Evolutionary conservation across 2,888 invertebrate species (phyloP).

Genomic region (Nemotelus pantherinus): DNA sequence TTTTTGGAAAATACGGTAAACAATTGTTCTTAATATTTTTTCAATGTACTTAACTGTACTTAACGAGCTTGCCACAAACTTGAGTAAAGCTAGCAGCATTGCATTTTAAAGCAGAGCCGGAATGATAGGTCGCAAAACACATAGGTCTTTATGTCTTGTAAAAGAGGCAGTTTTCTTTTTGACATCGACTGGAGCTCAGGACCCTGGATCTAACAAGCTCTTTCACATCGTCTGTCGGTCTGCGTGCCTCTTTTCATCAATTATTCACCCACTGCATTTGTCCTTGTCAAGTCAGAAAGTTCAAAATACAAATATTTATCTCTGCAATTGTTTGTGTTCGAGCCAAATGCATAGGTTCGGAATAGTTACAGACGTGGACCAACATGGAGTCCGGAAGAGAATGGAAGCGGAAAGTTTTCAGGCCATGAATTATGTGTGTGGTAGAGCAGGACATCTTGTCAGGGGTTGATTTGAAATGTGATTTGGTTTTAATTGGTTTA

Average conservation of each 20-base stretch:
- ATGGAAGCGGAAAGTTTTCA: conserved; percentile 13
- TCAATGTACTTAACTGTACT: too few relatives aligned
- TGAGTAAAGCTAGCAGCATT: too few relatives aligned
- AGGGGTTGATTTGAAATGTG: conserved; percentile 32
- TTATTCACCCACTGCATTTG: conserved; percentile 28
- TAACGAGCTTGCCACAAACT: too few relatives aligned
- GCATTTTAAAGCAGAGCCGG: too few relatives aligned
- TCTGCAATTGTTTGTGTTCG: conserved; percentile 31
- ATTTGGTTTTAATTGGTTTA: conserved; percentile 37
- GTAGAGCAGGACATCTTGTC: conserved; percentile 28
- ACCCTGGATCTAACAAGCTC: not conserved
- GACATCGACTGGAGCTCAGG: conserved; percentile 20
- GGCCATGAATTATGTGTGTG: conserved; percentile 28
- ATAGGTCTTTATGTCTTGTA: too few relatives aligned
- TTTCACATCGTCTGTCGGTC: not conserved
- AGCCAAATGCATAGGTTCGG: not conserved
- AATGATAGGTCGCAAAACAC: too few relatives aligned
- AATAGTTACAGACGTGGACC: conserved; percentile 4
- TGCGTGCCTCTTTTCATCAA: conserved; percentile 38
- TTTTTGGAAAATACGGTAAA: too few relatives aligned
- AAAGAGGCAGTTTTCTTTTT: conserved; percentile 28
- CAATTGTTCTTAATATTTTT: too few relatives aligned
- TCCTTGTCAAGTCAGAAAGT: conserved; percentile 33
- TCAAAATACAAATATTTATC: conserved; percentile 40
- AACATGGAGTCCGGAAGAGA: not conserved